Evolutionary conservation across 2,888 invertebrate species (phyloP).

Genomic region (Drosophila picticornis): DNA sequence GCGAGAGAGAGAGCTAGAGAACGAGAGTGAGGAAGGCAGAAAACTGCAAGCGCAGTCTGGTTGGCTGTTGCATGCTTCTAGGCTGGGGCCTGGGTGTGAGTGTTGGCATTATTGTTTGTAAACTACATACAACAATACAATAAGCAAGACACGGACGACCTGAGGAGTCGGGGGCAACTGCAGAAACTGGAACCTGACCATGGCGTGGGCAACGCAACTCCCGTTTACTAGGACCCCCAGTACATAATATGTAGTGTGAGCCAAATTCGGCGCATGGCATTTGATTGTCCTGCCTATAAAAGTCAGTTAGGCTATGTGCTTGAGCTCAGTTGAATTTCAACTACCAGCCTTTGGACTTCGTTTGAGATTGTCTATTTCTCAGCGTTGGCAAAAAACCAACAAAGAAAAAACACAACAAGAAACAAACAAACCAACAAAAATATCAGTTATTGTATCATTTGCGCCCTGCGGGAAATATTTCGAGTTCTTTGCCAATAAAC

Average conservation of each 20-base stretch:
- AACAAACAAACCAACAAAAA: conserved; percentile 21
- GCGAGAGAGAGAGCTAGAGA: conserved; percentile 10
- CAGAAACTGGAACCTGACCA: conserved; percentile 17
- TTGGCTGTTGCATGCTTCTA: conserved; percentile 77
- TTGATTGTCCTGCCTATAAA: conserved; percentile 75
- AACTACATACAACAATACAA: conserved; percentile 81
- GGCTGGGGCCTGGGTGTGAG: conserved; percentile 64
- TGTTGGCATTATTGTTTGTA: conserved; percentile 81
- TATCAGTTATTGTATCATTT: conserved; percentile 9
- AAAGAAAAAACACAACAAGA: conserved; percentile 12
- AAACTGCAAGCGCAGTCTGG: conserved; percentile 66
- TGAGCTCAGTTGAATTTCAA: conserved; percentile 76
- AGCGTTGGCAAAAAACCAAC: conserved; percentile 23
- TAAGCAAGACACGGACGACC: conserved; percentile 65
- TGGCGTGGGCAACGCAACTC: conserved; percentile 16
- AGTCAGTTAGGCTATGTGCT: conserved; percentile 76
- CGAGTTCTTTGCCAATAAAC: conserved; percentile 49
- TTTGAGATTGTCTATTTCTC: conserved; percentile 38
- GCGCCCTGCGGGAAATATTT: conserved; percentile 9
- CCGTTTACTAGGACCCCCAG: conserved; percentile 30
- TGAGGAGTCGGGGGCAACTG: conserved; percentile 19
- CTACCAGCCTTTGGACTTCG: conserved; percentile 72
- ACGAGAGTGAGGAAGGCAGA: conserved; percentile 24
- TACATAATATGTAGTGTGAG: conserved; percentile 55
- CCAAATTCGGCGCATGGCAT: conserved; percentile 75